Evolutionary conservation across 1,140 invertebrate species (phyloP), one percentile per base, ranked within the genome.

Genomic region (Thaumetopoea pityocampa): DNA sequence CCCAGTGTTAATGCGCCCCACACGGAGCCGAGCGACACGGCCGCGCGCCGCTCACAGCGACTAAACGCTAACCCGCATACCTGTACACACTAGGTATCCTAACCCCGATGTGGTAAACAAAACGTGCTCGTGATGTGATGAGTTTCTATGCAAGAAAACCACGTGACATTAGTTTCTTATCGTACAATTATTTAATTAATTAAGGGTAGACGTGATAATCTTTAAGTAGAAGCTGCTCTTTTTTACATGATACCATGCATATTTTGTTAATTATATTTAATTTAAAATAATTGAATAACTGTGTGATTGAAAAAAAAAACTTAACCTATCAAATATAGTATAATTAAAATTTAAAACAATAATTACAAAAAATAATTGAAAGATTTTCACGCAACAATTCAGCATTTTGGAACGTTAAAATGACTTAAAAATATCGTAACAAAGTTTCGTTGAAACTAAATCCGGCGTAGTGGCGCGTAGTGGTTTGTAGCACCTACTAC

Each of bases 71-170:
- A 22, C 20, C 35, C 23, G 29, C 36, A 2, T 30, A 17, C n/a
- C 36, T 14, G 6, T 15, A 20, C 22, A 41, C 22, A 34, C 7
- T 19, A 35, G 11, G 11, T 34, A 35, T 28, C 32, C 26, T 19
- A 22, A 33, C 37, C 24, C 43, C 29, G 17, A 34, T 19, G 38
- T 32, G 42, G 51, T 59, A 69, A 72, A 69, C 59, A 65, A 62
- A 48, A 40, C 23, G 59, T 70, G 62, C 48, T 58, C 51, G 67
- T 77, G 69, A 52, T 63, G 65, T 71, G 68, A 55, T 70, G 68
- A 70, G 67, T 52, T 42, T 19, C 35, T 12, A 22, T 19, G 8
- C 28, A 51, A 57, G 35, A 30, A 20, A 32, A 27, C 52, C 64
- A 67, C 61, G 67, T 70, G 67, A 62, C 51, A 27, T 17, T 36